Conservation (phyloP, 2,797 vertebrate genomes). For the Aeoliscus strigatus region DNA sequence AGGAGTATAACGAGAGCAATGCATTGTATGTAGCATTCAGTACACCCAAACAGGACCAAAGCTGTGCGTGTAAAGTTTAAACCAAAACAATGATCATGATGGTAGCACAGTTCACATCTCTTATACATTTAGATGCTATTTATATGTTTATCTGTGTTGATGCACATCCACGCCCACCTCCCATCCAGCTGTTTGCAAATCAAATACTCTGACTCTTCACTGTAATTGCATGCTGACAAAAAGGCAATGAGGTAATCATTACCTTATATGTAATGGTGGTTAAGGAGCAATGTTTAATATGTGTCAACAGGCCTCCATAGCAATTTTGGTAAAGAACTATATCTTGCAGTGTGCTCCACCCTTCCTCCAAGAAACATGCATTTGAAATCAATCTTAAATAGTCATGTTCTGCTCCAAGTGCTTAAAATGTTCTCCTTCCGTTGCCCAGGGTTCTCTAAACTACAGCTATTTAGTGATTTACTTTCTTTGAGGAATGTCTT, state of each 20-base stretch:
- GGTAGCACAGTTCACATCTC: too few relatives aligned
- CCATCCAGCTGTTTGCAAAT: constrained; percentile 16
- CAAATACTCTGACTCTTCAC: constrained; percentile 10
- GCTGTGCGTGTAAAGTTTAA: too few relatives aligned
- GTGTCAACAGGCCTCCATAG: constrained; percentile 39
- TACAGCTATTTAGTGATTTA: not conserved
- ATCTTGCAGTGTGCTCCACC: constrained; percentile 41
- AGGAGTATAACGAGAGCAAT: too few relatives aligned
- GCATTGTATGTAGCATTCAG: too few relatives aligned
- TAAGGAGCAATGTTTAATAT: constrained; percentile 48
- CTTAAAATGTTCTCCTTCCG: constrained; percentile 21
- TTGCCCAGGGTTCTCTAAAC: constrained; percentile 6
- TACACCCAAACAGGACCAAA: too few relatives aligned
- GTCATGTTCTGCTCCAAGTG: constrained; percentile 7
- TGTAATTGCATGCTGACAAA: constrained; percentile 42
- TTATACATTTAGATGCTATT: too few relatives aligned
- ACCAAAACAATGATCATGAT: too few relatives aligned
- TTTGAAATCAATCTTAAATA: constrained; percentile 32
- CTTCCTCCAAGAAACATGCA: constrained; percentile 53
- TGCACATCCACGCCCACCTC: constrained; percentile 13
- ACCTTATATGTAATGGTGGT: constrained; percentile 49
- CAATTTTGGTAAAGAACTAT: constrained; percentile 53
- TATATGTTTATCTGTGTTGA: too few relatives aligned
- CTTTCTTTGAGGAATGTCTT: not conserved
- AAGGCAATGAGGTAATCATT: constrained; percentile 33